Evolutionary conservation across 2,888 invertebrate species (phyloP).

Genomic region (Tricholauxania praeusta): DNA sequence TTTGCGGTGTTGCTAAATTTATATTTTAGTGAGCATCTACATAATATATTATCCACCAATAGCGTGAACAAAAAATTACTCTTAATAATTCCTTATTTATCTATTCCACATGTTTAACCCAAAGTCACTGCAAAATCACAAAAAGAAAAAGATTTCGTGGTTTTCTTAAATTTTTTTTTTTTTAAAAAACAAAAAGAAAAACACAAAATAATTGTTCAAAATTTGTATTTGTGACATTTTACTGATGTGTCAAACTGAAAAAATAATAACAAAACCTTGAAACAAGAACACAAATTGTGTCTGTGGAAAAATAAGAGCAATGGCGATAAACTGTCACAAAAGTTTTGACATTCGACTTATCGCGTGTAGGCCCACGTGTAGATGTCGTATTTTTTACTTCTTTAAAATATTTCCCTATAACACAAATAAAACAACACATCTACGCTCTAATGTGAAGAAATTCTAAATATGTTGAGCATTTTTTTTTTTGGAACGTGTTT

Average conservation of each 20-base stretch:
- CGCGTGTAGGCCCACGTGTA: neutral
- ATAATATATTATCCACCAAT: no score
- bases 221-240: no score
- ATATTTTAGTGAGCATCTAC: no score
- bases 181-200: no score
- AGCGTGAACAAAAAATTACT: no score
- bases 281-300: neutral
- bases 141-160: no score
- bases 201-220: no score
- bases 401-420: neutral
- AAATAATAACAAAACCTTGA: constrained; percentile 23
- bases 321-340: constrained; percentile 12
- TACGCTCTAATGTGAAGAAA: neutral
- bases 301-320: neutral
- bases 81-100: no score
- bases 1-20: no score
- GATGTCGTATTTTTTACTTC: neutral
- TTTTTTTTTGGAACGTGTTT: constrained; percentile 30
- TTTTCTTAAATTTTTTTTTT: no score
- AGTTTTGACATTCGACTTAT: neutral
- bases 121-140: no score
- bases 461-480: neutral
- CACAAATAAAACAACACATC: neutral
- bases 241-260: neutral
- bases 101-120: no score